phyloP scores from a whole-genome alignment of 2,888 invertebrate species.

The Entomobrya multifasciata region DNA sequence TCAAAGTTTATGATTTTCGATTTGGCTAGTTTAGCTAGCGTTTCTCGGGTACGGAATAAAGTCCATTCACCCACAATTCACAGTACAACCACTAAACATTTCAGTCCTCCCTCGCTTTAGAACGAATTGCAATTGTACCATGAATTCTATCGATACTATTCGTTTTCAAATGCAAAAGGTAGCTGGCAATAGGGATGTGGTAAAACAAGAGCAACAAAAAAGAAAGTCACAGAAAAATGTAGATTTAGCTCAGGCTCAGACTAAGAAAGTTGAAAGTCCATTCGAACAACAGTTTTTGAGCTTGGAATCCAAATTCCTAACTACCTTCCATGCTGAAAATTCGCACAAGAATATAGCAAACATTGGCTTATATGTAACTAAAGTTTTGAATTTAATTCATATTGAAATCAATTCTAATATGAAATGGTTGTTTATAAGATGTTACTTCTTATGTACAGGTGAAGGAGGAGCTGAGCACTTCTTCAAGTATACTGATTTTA shows the following conservation, averaged over 20 bases:
- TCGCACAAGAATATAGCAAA: conserved; percentile 30
- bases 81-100: neutral
- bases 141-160: conserved; percentile 18
- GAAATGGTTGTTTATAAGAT: too few relatives aligned
- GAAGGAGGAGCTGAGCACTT: conserved; percentile 1
- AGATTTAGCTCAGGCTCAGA: neutral
- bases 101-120: neutral
- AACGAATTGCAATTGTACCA: neutral
- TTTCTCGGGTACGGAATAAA: too few relatives aligned
- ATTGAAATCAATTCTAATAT: too few relatives aligned
- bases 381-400: too few relatives aligned
- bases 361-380: conserved; percentile 43
- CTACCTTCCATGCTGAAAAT: conserved; percentile 31
- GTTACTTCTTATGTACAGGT: conserved; percentile 39
- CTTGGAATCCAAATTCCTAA: conserved; percentile 51
- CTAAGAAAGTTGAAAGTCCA: neutral
- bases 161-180: conserved; percentile 53
- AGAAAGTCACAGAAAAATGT: neutral
- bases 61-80: too few relatives aligned
- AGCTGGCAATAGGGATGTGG: conserved; percentile 24
- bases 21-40: too few relatives aligned
- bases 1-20: too few relatives aligned
- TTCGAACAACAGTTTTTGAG: conserved; percentile 36
- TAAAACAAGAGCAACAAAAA: conserved; percentile 35
- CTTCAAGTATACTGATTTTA: conserved; percentile 26